Base-by-base conservation (phyloP, 1,140 invertebrate genomes). In the Rhizoglyphus robini region DNA sequence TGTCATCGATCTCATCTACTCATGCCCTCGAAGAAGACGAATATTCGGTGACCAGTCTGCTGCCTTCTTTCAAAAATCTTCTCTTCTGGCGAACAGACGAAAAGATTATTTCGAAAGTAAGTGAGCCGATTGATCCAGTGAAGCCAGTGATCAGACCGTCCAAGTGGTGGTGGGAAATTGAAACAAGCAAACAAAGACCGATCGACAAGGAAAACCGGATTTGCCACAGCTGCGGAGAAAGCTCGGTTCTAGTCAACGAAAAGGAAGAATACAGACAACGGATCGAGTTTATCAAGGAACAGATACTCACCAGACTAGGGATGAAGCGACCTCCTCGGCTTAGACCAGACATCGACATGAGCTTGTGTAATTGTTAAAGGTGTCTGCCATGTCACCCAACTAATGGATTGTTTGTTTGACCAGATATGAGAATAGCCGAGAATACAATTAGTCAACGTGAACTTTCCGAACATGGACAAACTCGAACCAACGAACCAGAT, bases 241-340 rank as follows among this genome's bases (percentile, higher is more conserved):
- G 36, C 8, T 41, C 36, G 8, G 18, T 41, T 41, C 36, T 8
- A 41, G 8, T 41, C 18, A 32, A 60, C 36, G 3, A 34, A 1
- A 29, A 64, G 15, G 65, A 64, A 31, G 58, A 67, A 46, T 49
- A 67, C 13, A 29, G 49, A n/a, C 64, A 59, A 31, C 32, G 67
- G 27, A 46, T 84, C 31, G 78, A 81, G 68, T 79, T 79, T 11
- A 84, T 84, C 71, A 83, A 83, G 69, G 82, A 82, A 68, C 82
- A 83, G 73, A 81, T 85, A 48, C 76, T 85, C 46, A 81, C 78
- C 58, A 84, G 83, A 69, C 76, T 85, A 41, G 83, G 83, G 3
- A 76, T 84, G 69, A 79, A 80, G 63, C 79, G 81, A 69, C 82
- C 83, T 20, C 83, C 83, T 4, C 84, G 84, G 72, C 83, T 83